phyloP scores from a whole-genome alignment of 2,888 invertebrate genomes.

The Spisula subtruncata region DNA sequence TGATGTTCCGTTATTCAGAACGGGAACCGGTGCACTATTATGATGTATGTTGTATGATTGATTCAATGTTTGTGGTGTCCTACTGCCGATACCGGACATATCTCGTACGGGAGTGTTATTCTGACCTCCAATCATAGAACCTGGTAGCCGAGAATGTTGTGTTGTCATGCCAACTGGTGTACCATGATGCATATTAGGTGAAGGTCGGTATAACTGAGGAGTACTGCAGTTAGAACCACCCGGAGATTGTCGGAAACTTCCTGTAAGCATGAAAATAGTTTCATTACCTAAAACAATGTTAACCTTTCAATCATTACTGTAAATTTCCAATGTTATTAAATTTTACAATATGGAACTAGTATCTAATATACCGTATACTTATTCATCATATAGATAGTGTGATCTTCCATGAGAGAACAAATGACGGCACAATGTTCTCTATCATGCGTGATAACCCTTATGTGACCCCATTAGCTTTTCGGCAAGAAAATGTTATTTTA shows the following conservation, averaged over 20 bases:
- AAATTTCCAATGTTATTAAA: too few relatives aligned
- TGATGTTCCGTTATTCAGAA: background rate
- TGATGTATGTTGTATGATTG: background rate
- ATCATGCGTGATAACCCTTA: too few relatives aligned
- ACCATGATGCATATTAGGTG: constrained; percentile 23
- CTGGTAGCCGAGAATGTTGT: background rate
- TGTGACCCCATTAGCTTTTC: too few relatives aligned
- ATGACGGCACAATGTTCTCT: too few relatives aligned
- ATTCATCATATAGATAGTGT: too few relatives aligned
- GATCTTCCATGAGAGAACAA: too few relatives aligned
- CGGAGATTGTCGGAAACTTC: constrained; percentile 45
- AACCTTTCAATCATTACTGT: too few relatives aligned
- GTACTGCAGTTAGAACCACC: constrained; percentile 48
- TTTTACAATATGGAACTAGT: too few relatives aligned
- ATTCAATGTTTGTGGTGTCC: background rate
- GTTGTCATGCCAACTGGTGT: constrained; percentile 9
- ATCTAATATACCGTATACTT: too few relatives aligned
- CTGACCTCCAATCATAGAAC: background rate
- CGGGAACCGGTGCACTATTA: background rate
- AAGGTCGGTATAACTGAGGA: constrained; percentile 39
- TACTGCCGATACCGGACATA: constrained; percentile 38
- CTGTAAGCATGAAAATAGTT: constrained; percentile 13
- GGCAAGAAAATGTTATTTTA: too few relatives aligned
- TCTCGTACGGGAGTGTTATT: constrained; percentile 38
- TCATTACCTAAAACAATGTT: background rate